Evolutionary conservation across 2,113 vertebrate species (phyloP).

Genomic region (Scomber japonicus): DNA sequence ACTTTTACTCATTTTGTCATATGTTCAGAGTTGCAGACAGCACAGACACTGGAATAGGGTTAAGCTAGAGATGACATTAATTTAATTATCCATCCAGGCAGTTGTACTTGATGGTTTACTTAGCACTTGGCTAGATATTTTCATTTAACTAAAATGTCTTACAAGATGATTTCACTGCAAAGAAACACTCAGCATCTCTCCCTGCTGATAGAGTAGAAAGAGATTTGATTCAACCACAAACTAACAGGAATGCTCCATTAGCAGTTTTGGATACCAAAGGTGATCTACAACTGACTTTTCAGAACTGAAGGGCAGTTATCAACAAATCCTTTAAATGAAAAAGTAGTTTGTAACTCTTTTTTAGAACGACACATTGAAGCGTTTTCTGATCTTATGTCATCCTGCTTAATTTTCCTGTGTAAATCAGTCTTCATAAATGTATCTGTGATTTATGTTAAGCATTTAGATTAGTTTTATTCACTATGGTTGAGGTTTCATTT

Average conservation of each 20-base stretch:
- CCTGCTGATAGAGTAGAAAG: slow-evolving; percentile 3
- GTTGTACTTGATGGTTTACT: slow-evolving; percentile 20
- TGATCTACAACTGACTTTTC: neutral
- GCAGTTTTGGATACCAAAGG: slow-evolving; percentile 37
- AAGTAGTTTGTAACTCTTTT: no score
- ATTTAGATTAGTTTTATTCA: no score
- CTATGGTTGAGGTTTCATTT: no score
- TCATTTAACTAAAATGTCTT: slow-evolving; percentile 39
- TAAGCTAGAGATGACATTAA: slow-evolving; percentile 20
- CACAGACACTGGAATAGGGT: neutral
- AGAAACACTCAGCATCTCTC: slow-evolving; percentile 21
- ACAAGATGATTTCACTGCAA: slow-evolving; percentile 36
- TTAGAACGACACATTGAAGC: no score
- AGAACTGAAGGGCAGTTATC: neutral
- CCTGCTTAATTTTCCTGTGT: no score
- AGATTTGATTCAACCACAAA: no score
- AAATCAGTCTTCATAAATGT: no score
- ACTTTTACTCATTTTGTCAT: slow-evolving; percentile 8
- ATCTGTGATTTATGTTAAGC: no score
- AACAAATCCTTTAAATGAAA: no score
- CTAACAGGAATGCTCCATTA: slow-evolving; percentile 28
- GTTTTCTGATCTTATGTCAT: no score
- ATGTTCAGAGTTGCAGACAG: slow-evolving; percentile 14
- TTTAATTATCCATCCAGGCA: slow-evolving; percentile 40
- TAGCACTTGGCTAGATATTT: slow-evolving; percentile 52